These are phyloP conservation scores for Schlechtendalia chinensis DNA, from an alignment of 1,140 invertebrate genomes.

Conservation along the genomic window DNA sequence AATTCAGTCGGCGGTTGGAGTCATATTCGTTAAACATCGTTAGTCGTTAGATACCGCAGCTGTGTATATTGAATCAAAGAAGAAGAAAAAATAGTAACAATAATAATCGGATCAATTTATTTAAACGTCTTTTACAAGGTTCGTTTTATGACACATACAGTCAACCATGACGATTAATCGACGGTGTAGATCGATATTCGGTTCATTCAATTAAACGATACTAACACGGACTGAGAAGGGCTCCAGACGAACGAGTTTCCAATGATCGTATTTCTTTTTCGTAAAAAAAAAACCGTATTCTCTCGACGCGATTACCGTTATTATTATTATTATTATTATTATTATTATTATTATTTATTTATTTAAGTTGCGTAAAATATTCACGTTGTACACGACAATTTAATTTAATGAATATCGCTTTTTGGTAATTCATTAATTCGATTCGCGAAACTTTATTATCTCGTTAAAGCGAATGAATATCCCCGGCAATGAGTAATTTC, in stretches of 20 bases:
- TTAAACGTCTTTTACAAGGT: background rate
- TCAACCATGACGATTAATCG: constrained; percentile 1
- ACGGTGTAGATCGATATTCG: background rate
- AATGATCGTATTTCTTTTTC: constrained; percentile 8
- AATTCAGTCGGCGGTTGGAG: background rate
- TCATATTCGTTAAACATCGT: too few relatives aligned
- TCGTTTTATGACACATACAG: constrained; percentile 16
- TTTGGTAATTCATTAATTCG: background rate
- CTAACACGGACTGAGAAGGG: too few relatives aligned
- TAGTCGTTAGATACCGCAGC: too few relatives aligned
- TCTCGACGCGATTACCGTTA: too few relatives aligned
- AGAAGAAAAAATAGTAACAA: too few relatives aligned
- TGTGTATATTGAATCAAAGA: too few relatives aligned
- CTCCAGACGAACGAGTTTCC: background rate
- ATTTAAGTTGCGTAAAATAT: background rate
- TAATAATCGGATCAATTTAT: constrained; percentile 13
- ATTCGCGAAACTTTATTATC: constrained; percentile 31
- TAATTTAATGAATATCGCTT: background rate
- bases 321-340: too few relatives aligned
- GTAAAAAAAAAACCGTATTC: too few relatives aligned
- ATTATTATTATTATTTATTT: too few relatives aligned
- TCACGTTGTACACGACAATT: constrained; percentile 5
- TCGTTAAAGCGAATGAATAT: constrained; percentile 21
- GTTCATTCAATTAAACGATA: constrained; percentile 11
- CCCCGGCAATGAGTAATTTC: constrained; percentile 12